Base-by-base conservation (phyloP, 2,888 invertebrate genomes). In the Drosophila peninsularis region DNA sequence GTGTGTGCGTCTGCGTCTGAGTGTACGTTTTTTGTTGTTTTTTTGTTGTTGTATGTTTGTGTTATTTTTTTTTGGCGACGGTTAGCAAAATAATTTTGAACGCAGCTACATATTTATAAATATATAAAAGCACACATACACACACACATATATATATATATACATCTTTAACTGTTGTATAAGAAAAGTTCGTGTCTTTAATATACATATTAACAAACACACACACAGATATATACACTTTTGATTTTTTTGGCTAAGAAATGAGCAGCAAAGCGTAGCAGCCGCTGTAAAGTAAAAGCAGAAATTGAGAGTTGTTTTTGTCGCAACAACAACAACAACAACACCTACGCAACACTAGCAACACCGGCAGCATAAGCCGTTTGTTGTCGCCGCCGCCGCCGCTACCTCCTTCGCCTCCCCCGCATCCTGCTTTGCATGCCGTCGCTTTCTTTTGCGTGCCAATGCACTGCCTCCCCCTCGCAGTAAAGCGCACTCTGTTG, bases 251-350 rank as follows among this genome's bases (percentile, higher is more conserved):
- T 75, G 76, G 53, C 62, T 56, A 74, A 79, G 72, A 79, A 82
- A 85, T 82, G 70, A 57, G 54, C 68, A 88, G 64, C 70, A 78
- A 80, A 87, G 80, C 72, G 77, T 79, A 52, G 52, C 21, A 13
- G 49, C 14, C n/a, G n/a, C 10, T 4, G 24, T n/a, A 77, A 78
- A 87, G 88, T 81, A 89, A 83, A 87, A 87, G 79, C 83, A 73
- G 83, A 83, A 83, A 83, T 71, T 83, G 89, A 83, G 89, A 83
- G 83, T 83, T 83, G 87, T 86, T 88, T 50, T 75, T 73, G 65
- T 52, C 49, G 41, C 73, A 67, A 54, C 52, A 77, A 27, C 6
- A 45, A 44, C 9, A 44, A 9, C 24, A 24, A 47, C 45, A 67
- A 39, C 47, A 19, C 84, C 87, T 80, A 89, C 78, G 81, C 84